Conservation (phyloP, 1,140 invertebrate species). For the Bombus sibiricus region DNA sequence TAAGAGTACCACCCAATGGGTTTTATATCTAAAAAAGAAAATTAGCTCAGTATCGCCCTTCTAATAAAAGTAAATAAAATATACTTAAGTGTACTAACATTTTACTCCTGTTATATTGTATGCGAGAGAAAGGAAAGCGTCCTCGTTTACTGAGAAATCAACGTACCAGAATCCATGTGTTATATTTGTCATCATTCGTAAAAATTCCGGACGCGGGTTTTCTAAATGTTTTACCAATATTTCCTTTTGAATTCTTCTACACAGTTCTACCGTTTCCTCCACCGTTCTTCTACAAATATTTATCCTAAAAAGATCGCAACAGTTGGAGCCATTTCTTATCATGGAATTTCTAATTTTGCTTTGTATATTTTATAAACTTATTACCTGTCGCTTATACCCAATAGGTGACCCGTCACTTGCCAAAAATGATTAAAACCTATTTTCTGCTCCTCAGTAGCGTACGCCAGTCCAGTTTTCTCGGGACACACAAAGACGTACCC, state of each 20-base stretch:
- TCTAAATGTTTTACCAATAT: slow-evolving; percentile 54
- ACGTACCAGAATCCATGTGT: slow-evolving; percentile 61
- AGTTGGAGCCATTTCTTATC: background rate
- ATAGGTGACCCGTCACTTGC: slow-evolving; percentile 89
- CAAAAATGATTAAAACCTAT: slow-evolving; percentile 90
- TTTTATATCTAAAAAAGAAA: slow-evolving; percentile 10
- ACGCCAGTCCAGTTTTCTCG: slow-evolving; percentile 84
- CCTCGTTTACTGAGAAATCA: slow-evolving; percentile 54
- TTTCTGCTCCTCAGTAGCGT: slow-evolving; percentile 79
- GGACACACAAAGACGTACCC: slow-evolving; percentile 87
- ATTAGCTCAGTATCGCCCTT: background rate
- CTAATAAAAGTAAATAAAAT: background rate
- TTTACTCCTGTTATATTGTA: slow-evolving; percentile 50
- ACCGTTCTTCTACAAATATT: slow-evolving; percentile 67
- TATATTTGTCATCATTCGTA: slow-evolving; percentile 18
- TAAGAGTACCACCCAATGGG: slow-evolving; percentile 41
- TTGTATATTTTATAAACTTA: too few relatives aligned
- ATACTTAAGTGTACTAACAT: slow-evolving; percentile 57
- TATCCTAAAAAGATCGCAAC: background rate
- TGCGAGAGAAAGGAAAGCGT: slow-evolving; percentile 55
- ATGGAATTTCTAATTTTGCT: background rate
- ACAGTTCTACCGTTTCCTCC: slow-evolving; percentile 68
- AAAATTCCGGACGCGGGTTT: slow-evolving; percentile 32
- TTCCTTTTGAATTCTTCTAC: slow-evolving; percentile 49
- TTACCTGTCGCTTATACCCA: slow-evolving; percentile 90